Percentiles rank a stretch among this genome's conserved stretches.
Conservation (phyloP, 2,797 vertebrate genomes). For the Paguma larvata region DNA sequence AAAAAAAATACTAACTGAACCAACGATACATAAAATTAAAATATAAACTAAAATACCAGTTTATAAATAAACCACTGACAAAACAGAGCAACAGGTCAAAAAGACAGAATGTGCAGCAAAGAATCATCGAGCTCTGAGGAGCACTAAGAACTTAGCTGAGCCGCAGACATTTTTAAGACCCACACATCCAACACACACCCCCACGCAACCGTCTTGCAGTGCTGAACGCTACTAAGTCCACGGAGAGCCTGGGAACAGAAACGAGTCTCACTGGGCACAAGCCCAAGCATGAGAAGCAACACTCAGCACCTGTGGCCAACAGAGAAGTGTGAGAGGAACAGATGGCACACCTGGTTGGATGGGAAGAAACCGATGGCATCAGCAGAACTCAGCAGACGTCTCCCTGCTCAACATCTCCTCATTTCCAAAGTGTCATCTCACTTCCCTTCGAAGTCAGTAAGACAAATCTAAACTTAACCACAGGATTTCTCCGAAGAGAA, state of each 20-base stretch:
- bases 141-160: constrained; percentile 70
- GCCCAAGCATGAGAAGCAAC: constrained; percentile 83
- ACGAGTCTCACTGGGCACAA: constrained; percentile 77
- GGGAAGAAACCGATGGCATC: constrained; percentile 76
- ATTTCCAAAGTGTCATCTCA: constrained; percentile 82
- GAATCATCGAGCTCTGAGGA: constrained; percentile 64
- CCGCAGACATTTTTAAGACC: constrained; percentile 74
- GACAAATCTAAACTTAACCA: constrained; percentile 81
- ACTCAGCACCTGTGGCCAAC: constrained; percentile 84
- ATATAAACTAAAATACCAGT: constrained; percentile 35
- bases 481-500: constrained; percentile 82
- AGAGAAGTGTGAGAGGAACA: constrained; percentile 82
- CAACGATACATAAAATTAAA: constrained; percentile 53
- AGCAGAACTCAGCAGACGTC: constrained; percentile 80
- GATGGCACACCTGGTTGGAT: constrained; percentile 77
- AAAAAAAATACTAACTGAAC: constrained; percentile 50
- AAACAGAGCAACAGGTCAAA: constrained; percentile 64
- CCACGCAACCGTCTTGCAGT: constrained; percentile 73
- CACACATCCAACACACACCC: constrained; percentile 70
- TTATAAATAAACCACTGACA: constrained; percentile 49
- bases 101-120: constrained; percentile 49
- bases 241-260: constrained; percentile 75
- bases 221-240: constrained; percentile 78
- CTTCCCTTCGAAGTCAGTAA: constrained; percentile 80
- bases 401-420: constrained; percentile 80